Evolutionary conservation across 1,140 invertebrate species (phyloP), one percentile per base, ranked within the genome.

Genomic region (Ceratina calcarata): DNA sequence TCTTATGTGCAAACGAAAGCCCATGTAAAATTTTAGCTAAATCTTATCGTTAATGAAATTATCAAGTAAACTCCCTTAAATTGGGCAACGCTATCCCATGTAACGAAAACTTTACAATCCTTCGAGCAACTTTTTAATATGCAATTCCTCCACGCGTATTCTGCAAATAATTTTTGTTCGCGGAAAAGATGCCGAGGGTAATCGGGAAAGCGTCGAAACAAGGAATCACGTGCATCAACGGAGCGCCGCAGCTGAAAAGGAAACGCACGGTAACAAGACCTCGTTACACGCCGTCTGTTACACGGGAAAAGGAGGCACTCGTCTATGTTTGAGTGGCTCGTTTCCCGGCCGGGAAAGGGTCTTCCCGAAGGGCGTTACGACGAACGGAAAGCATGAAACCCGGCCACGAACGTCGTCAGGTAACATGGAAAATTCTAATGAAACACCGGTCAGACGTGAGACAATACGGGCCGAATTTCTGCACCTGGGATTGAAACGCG

Each of bases 221-320:
- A 53, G 10, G 27, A 24, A 60, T 49, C 32, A 22, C 67, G 69
- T 64, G 15, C 53, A 6, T 61, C 57, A 18, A 51, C 15, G 66
- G 3, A 49, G 66, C 51, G 18, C 62, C 62, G n/a, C 15, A 70
- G 60, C 61, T 60, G 60, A 71, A 51, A 78, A 84, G 57, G 69
- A 83, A 73, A 83, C 53, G 61, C 51, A 83, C 67, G 37, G 65
- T 74, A 80, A 86, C 83, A 73, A 87, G 85, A 84, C 61, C 67
- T 87, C 71, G 86, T 87, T 87, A 87, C 73, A 70, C 66, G 60
- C 73, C 82, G 85, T 83, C 77, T 82, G 86, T 80, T 82, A 81
- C 78, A 81, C 78, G 61, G 24, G 51, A 55, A 81, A 78, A 87
- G 83, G 72, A 51, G 81, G 76, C 71, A 80, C 86, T 87, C 78